Conservation (phyloP, 2,888 invertebrate genomes). For the Phymatocera aterrima region DNA sequence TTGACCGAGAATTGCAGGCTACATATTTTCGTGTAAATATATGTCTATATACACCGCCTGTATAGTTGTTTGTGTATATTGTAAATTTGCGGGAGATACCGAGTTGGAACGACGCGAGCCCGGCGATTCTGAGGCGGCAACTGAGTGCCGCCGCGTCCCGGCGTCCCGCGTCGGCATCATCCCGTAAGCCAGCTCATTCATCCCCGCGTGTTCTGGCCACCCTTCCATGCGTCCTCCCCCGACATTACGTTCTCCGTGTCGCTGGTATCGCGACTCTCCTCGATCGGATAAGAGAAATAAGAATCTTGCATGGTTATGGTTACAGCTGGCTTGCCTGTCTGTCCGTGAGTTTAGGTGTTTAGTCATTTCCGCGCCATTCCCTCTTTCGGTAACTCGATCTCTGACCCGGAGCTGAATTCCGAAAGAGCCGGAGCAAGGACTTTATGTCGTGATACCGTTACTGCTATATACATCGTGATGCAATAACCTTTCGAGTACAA, state of each 20-base stretch:
- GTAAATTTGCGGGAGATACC: conserved; percentile 4
- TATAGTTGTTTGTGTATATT: not conserved
- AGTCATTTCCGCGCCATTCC: conserved; percentile 3
- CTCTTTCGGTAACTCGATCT: not conserved
- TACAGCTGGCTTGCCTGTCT: too few relatives aligned
- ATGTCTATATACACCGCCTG: not conserved
- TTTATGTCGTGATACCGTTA: too few relatives aligned
- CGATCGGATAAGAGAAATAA: conserved; percentile 34
- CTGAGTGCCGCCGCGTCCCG: conserved; percentile 36
- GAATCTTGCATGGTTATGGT: not conserved
- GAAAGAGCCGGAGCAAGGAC: too few relatives aligned
- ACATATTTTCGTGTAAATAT: too few relatives aligned
- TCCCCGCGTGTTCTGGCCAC: conserved; percentile 30
- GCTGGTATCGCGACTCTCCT: conserved; percentile 23
- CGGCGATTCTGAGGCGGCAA: conserved; percentile 44
- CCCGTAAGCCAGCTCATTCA: conserved; percentile 38
- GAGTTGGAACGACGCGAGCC: conserved; percentile 34
- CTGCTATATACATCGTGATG: too few relatives aligned
- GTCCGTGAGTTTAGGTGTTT: not conserved
- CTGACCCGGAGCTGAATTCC: not conserved
- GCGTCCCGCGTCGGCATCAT: conserved; percentile 29
- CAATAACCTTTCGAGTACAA: too few relatives aligned
- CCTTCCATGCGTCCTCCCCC: not conserved
- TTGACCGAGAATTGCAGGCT: too few relatives aligned
- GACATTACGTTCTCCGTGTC: conserved; percentile 9